Conservation (phyloP, 2,797 vertebrate genomes). For the Acipenser transmontanus region DNA sequence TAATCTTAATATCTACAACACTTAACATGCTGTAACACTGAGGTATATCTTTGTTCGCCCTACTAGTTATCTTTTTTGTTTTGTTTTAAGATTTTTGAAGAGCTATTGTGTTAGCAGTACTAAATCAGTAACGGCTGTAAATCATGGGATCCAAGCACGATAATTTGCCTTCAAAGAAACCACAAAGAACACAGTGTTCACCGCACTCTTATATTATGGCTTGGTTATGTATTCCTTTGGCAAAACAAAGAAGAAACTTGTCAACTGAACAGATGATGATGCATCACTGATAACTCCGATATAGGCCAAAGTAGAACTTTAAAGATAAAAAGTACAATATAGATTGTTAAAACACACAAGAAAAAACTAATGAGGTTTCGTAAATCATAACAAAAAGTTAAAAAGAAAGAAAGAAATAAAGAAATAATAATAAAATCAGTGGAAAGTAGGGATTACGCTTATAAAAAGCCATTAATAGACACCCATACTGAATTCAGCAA, state of each 20-base stretch:
- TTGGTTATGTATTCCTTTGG: background rate
- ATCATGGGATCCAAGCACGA: no score
- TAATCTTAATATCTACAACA: no score
- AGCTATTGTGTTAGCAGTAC: no score
- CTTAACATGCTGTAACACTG: no score
- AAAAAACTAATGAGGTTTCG: conserved; percentile 7
- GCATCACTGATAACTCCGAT: conserved; percentile 15
- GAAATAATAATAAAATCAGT: conserved; percentile 15
- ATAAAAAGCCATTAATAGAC: conserved; percentile 1
- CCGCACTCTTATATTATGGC: no score
- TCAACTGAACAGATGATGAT: background rate
- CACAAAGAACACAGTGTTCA: no score
- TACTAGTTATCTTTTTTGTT: no score
- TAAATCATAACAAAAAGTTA: background rate
- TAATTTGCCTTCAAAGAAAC: no score
- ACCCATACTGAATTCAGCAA: conserved; percentile 5
- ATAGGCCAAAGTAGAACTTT: conserved; percentile 21
- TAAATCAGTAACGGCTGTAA: no score
- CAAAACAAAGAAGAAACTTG: background rate
- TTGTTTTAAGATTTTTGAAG: no score
- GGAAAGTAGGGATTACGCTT: conserved; percentile 4
- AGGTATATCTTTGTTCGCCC: no score
- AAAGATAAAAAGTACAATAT: conserved; percentile 29
- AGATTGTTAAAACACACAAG: conserved; percentile 28
- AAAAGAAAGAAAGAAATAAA: conserved; percentile 11